Evolutionary conservation across 2,888 invertebrate species (phyloP).

Genomic region (Synanthedon vespiformis): DNA sequence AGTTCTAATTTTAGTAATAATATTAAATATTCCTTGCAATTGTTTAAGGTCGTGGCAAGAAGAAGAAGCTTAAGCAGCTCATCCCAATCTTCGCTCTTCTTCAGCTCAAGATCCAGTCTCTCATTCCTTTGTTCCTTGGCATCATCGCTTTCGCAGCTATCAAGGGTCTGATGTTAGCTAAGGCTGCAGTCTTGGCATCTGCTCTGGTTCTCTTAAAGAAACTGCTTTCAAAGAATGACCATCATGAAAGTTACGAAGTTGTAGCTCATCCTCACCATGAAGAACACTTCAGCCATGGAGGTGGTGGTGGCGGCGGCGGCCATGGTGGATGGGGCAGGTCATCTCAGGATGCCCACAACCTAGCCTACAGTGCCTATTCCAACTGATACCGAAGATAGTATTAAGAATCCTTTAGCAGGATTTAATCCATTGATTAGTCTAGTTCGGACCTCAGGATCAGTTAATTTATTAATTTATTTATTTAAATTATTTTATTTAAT

Average conservation of each 20-base stretch:
- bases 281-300: constrained; percentile 68
- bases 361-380: constrained; percentile 79
- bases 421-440: constrained; percentile 25
- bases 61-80: constrained; percentile 82
- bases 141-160: constrained; percentile 82
- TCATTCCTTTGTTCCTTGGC: constrained; percentile 81
- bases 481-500: constrained; percentile 45
- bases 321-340: constrained; percentile 74
- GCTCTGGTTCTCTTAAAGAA: constrained; percentile 77
- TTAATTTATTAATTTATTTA: constrained; percentile 63
- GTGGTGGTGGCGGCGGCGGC: constrained; percentile 56
- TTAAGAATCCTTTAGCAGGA: constrained; percentile 13
- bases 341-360: constrained; percentile 74
- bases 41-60: constrained; percentile 79
- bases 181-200: constrained; percentile 83
- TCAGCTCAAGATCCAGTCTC: constrained; percentile 82
- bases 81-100: constrained; percentile 80
- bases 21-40: background rate
- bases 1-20: too few relatives aligned
- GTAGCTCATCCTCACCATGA: constrained; percentile 77
- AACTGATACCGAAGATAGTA: constrained; percentile 37
- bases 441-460: constrained; percentile 52
- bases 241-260: constrained; percentile 81
- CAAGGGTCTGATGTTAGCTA: constrained; percentile 87
- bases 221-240: constrained; percentile 75